These are phyloP conservation scores for Atherinomorus stipes DNA, from an alignment of 2,113 vertebrate species.

Conservation along the genomic window DNA sequence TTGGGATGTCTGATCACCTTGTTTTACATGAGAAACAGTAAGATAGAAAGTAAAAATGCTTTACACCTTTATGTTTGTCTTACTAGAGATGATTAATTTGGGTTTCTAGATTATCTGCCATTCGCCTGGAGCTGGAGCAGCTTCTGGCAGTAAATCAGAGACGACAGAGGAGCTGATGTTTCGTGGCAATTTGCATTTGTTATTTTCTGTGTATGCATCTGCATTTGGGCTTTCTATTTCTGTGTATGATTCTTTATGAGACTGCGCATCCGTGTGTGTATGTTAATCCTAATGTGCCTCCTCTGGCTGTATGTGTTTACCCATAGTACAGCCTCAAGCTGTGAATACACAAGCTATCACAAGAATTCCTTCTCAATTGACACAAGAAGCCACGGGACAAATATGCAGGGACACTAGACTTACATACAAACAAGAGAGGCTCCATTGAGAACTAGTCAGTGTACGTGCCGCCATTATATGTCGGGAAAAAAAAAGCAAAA, in stretches of 20 bases:
- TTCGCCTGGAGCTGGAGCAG: constrained; percentile 7
- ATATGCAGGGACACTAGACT: constrained; percentile 14
- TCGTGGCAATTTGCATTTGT: constrained; percentile 20
- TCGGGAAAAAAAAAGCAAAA: constrained; percentile 14
- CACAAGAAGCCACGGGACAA: constrained; percentile 13
- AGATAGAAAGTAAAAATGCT: neutral
- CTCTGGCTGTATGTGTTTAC: constrained; percentile 31
- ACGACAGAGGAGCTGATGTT: neutral
- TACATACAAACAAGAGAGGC: neutral
- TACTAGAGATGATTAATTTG: constrained; percentile 18
- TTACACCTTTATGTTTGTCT: constrained; percentile 19
- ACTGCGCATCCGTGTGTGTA: neutral
- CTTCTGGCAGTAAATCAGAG: constrained; percentile 40
- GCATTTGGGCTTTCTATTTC: constrained; percentile 25
- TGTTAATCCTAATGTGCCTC: constrained; percentile 41
- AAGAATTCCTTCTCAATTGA: constrained; percentile 26
- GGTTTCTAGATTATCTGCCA: constrained; percentile 7
- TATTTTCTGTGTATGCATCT: constrained; percentile 4
- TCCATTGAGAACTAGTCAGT: constrained; percentile 8
- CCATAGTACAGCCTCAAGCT: constrained; percentile 31
- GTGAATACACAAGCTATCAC: constrained; percentile 20
- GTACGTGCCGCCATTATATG: constrained; percentile 22
- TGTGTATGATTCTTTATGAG: constrained; percentile 22
- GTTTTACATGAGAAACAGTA: no score
- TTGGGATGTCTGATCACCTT: neutral